These are phyloP conservation scores for Itoplectis maculator DNA, from an alignment of 2,888 invertebrate species.

Conservation along the genomic window DNA sequence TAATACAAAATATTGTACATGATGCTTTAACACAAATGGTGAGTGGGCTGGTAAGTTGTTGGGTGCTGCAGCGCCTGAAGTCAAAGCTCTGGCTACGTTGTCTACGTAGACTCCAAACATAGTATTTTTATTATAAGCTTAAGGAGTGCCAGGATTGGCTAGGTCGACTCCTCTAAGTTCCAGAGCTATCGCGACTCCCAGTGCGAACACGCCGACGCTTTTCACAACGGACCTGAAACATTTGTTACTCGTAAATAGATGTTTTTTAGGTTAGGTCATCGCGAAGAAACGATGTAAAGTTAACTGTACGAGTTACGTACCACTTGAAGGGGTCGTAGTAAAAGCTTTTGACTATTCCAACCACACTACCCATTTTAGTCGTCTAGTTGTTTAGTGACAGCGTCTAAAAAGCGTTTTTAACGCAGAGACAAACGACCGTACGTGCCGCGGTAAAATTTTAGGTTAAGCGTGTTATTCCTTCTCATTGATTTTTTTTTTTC, in stretches of 20 bases:
- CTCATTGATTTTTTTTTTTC: too few relatives aligned
- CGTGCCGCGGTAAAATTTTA: not conserved
- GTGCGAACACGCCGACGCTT: slow-evolving; percentile 91
- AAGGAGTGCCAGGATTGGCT: slow-evolving; percentile 86
- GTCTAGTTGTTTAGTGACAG: not conserved
- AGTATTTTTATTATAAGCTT: slow-evolving; percentile 19
- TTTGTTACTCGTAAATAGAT: not conserved
- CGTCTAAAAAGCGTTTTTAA: not conserved
- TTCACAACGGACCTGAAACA: slow-evolving; percentile 91
- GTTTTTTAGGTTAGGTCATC: not conserved
- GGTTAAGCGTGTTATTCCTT: not conserved
- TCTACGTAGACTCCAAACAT: not conserved
- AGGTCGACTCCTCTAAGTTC: slow-evolving; percentile 91
- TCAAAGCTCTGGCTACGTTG: not conserved
- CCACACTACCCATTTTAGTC: slow-evolving; percentile 65
- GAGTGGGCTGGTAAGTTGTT: not conserved
- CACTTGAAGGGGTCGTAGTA: slow-evolving; percentile 93
- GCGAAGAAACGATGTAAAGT: not conserved
- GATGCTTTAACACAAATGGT: slow-evolving; percentile 6
- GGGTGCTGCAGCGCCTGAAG: not conserved
- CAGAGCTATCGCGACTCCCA: slow-evolving; percentile 92
- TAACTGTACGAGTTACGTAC: slow-evolving; percentile 84
- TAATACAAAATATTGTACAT: slow-evolving; percentile 35
- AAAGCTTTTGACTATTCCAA: slow-evolving; percentile 87
- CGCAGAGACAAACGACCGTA: not conserved